These are phyloP conservation scores for Perognathus longimembris DNA, from an alignment of 2,113 vertebrate genomes.

Conservation along the genomic window DNA sequence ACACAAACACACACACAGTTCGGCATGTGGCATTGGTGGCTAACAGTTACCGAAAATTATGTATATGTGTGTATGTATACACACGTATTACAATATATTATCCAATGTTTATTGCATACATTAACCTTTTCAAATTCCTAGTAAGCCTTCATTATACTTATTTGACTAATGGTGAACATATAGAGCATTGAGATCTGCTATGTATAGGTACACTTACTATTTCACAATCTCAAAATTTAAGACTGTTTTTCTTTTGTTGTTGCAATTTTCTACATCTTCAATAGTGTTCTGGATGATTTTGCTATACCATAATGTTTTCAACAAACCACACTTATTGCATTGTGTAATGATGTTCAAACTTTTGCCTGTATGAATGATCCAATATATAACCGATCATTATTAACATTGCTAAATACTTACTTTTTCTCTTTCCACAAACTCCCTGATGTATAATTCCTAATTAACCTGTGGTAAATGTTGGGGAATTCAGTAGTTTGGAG, in stretches of 20 bases:
- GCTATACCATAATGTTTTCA: neutral
- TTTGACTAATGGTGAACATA: neutral
- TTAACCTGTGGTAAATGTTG: neutral
- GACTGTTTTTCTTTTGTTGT: neutral
- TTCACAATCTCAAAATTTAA: neutral
- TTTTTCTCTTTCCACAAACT: neutral
- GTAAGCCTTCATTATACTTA: neutral
- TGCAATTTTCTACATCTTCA: neutral
- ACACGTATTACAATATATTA: too few species aligned
- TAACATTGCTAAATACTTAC: neutral
- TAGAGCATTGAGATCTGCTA: neutral
- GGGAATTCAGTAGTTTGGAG: neutral
- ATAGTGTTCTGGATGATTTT: neutral
- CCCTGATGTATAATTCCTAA: neutral
- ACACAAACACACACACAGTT: neutral
- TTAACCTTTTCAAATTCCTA: neutral
- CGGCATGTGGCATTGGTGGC: neutral
- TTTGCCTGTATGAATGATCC: neutral
- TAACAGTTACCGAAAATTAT: neutral
- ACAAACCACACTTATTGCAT: neutral
- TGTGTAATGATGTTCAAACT: neutral
- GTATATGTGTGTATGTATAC: neutral
- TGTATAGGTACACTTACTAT: neutral
- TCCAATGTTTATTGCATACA: neutral
- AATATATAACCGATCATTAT: neutral